Percentiles rank a stretch among this genome's conserved stretches.
These are phyloP conservation scores for Scolanthus callimorphus DNA, from an alignment of 92 coral and sea anemone genomes.

Conservation along the genomic window DNA sequence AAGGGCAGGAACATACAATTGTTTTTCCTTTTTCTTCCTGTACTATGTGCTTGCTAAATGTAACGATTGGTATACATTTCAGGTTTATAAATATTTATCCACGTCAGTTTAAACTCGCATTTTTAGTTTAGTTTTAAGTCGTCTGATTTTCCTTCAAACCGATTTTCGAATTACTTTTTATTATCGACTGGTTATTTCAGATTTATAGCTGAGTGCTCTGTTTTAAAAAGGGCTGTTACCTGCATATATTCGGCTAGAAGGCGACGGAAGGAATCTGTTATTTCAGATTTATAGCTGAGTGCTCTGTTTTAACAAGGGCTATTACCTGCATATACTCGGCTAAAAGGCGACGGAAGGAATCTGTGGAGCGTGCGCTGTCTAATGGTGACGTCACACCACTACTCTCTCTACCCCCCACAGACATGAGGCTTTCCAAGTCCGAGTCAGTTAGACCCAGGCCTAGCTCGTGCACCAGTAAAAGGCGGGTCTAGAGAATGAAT, in stretches of 20 bases:
- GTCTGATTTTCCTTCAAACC: background rate
- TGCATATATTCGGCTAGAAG: slow-evolving; percentile 23
- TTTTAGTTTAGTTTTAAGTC: no score
- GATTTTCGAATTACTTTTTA: background rate
- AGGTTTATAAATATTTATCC: no score
- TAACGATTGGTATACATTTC: no score
- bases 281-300: no score
- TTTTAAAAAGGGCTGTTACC: no score
- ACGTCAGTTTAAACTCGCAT: no score
- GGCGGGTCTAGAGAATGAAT: slow-evolving; percentile 72
- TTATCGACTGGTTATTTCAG: background rate
- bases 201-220: no score
- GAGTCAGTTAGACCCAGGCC: slow-evolving; percentile 73
- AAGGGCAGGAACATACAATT: no score
- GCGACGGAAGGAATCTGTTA: slow-evolving; percentile 19
- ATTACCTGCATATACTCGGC: slow-evolving; percentile 34
- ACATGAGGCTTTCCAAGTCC: slow-evolving; percentile 69
- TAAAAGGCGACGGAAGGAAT: slow-evolving; percentile 19
- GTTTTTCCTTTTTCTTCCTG: no score
- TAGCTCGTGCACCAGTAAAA: slow-evolving; percentile 66
- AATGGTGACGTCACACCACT: slow-evolving; percentile 24
- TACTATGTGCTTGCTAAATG: no score
- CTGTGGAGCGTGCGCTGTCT: slow-evolving; percentile 15
- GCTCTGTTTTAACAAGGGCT: no score
- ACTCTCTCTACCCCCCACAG: slow-evolving; percentile 2